Conservation (phyloP, 2,797 vertebrate species). For the Mallotus villosus region DNA sequence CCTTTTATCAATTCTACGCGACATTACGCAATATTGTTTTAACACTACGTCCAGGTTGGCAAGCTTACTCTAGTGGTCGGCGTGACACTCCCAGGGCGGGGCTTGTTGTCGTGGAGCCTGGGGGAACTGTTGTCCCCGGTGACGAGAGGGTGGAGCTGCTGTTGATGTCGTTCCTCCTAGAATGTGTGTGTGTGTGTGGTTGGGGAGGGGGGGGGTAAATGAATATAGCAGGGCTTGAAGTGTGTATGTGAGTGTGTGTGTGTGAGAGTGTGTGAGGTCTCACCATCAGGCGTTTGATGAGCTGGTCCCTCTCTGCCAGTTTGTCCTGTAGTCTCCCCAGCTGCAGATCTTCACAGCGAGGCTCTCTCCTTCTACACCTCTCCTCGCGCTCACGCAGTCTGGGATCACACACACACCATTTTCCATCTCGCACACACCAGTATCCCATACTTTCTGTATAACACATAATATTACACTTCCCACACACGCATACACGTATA, state of each 20-base stretch:
- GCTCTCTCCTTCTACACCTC: slow-evolving; percentile 78
- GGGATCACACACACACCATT: slow-evolving; percentile 39
- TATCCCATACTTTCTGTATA: too few species aligned
- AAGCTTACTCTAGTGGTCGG: slow-evolving; percentile 86
- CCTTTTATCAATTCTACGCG: too few species aligned
- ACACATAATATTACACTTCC: background rate
- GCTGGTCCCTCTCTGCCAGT: slow-evolving; percentile 86
- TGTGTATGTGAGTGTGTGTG: slow-evolving; percentile 1
- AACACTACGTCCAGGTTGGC: too few species aligned
- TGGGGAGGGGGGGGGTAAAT: background rate
- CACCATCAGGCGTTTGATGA: slow-evolving; percentile 89
- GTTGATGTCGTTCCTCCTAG: slow-evolving; percentile 88
- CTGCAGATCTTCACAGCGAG: slow-evolving; percentile 83
- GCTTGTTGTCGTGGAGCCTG: slow-evolving; percentile 83
- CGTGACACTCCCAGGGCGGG: slow-evolving; percentile 80
- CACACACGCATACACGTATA: background rate
- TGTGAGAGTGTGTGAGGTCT: slow-evolving; percentile 50
- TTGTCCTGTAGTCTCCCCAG: slow-evolving; percentile 86
- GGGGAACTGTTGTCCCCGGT: slow-evolving; percentile 77
- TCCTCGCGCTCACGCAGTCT: slow-evolving; percentile 88
- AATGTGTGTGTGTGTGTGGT: slow-evolving; percentile 33
- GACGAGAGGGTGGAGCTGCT: slow-evolving; percentile 80
- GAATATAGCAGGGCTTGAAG: background rate
- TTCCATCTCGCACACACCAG: slow-evolving; percentile 38
- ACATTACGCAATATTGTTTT: too few species aligned